Conservation (phyloP, 2,888 invertebrate species). For the Bimastos eiseni region DNA sequence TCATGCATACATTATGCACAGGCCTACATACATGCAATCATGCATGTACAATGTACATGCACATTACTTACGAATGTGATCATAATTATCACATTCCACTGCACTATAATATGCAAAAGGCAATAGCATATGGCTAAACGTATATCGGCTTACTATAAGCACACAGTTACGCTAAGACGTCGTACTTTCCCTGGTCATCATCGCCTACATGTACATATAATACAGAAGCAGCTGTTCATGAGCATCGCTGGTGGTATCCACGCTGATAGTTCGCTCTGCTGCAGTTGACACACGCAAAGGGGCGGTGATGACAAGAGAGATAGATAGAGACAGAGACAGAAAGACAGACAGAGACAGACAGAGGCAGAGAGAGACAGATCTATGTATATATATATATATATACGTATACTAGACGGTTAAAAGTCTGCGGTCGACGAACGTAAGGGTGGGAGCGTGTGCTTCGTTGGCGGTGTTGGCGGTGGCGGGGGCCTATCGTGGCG, state of each 20-base stretch:
- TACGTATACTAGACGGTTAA: no score
- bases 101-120: no score
- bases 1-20: background rate
- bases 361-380: no score
- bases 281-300: background rate
- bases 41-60: background rate
- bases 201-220: background rate
- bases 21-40: conserved; percentile 31
- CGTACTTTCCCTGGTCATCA: background rate
- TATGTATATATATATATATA: no score
- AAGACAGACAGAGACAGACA: no score
- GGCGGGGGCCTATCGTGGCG: background rate
- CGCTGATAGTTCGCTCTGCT: background rate
- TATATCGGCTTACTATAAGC: background rate
- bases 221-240: background rate
- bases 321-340: no score
- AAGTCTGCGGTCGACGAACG: background rate
- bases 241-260: background rate
- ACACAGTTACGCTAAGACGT: background rate
- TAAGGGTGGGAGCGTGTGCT: no score
- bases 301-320: background rate
- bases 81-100: no score
- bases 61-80: no score
- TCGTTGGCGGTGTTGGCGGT: background rate
- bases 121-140: no score